A percentile compares a stretch with the other conserved stretches of the same genome.
phyloP scores from a whole-genome alignment of 2,113 vertebrate genomes.

The Ranitomeya imitator region DNA sequence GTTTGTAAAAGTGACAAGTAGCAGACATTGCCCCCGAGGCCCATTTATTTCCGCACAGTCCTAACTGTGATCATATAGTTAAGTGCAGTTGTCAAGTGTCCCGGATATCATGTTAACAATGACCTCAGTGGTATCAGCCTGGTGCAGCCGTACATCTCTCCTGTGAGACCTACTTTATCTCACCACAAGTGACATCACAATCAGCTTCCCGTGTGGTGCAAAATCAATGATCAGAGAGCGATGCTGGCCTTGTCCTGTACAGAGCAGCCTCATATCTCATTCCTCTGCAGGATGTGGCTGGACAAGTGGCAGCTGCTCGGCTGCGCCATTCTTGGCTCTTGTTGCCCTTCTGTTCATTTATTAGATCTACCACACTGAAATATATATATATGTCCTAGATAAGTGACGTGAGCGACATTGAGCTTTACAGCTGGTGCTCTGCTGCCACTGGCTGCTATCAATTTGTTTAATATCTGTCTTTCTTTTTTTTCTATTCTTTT shows the following conservation, averaged over 20 bases:
- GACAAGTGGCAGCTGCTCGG: neutral
- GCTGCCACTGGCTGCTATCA: neutral
- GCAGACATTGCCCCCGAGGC: neutral
- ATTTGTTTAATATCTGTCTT: neutral
- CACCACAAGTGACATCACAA: constrained; percentile 17
- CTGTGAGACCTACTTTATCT: neutral
- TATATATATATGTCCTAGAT: neutral
- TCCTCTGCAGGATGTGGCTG: no score
- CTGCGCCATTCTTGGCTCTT: neutral
- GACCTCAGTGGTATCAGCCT: neutral
- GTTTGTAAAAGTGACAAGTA: constrained; percentile 22
- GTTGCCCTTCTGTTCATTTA: neutral
- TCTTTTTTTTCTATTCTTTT: neutral
- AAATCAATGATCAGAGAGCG: neutral
- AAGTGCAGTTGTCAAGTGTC: constrained; percentile 30
- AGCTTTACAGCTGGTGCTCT: neutral
- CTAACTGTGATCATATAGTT: constrained; percentile 12
- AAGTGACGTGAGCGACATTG: neutral
- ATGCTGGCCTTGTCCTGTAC: neutral
- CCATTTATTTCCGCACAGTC: neutral
- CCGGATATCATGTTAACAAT: constrained; percentile 4
- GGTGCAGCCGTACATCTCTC: constrained; percentile 15
- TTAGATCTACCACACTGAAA: neutral
- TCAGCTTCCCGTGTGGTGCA: neutral
- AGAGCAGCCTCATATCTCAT: neutral